A percentile compares a stretch with the other conserved stretches of the same genome.
Evolutionary conservation across 2,113 vertebrate species (phyloP).

Genomic region (Polypterus senegalus): DNA sequence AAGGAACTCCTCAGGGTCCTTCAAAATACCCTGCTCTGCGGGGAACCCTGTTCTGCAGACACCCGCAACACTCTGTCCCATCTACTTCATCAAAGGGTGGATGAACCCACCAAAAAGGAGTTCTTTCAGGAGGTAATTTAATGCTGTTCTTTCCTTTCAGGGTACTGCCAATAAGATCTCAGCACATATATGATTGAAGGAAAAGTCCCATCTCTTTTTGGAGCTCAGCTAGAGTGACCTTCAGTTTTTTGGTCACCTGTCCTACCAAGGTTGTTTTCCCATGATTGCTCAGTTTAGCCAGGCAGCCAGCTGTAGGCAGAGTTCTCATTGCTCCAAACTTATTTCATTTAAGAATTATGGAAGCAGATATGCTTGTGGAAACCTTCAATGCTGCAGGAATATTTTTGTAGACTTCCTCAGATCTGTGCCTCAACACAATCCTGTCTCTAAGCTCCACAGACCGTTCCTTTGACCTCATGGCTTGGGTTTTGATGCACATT

Average conservation of each 20-base stretch:
- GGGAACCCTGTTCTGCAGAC: constrained; percentile 17
- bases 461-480: too few species aligned
- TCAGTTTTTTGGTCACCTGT: not conserved
- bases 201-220: not conserved
- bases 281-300: too few species aligned
- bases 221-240: too few species aligned
- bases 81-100: constrained; percentile 33
- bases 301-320: too few species aligned
- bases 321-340: too few species aligned
- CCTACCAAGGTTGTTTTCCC: not conserved
- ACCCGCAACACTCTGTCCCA: constrained; percentile 29
- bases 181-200: not conserved
- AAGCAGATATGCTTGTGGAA: too few species aligned
- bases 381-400: too few species aligned
- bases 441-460: too few species aligned
- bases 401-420: too few species aligned
- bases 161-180: not conserved
- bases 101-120: constrained; percentile 18
- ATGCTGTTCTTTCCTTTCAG: constrained; percentile 7
- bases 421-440: too few species aligned
- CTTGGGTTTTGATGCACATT: too few species aligned
- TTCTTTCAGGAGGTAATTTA: constrained; percentile 46
- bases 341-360: too few species aligned
- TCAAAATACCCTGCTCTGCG: constrained; percentile 19
- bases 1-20: constrained; percentile 13